A percentile compares a stretch with the other conserved stretches of the same genome.
Conservation (phyloP, 1,140 invertebrate species). For the Asobara japonica region DNA sequence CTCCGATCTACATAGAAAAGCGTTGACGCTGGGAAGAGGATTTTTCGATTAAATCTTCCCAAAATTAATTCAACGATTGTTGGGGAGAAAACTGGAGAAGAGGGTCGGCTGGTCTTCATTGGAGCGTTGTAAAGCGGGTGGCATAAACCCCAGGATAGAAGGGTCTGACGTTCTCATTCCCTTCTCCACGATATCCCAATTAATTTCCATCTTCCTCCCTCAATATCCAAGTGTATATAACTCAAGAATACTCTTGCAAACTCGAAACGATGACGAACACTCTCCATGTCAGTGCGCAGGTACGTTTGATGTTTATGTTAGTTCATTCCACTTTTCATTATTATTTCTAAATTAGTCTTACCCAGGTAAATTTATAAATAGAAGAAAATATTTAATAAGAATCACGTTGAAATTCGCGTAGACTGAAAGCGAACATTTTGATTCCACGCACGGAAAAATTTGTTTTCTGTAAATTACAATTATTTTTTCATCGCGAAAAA, state of each 20-base stretch:
- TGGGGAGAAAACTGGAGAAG: conserved; percentile 42
- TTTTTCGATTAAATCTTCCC: conserved; percentile 1
- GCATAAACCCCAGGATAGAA: conserved; percentile 1
- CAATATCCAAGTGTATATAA: conserved; percentile 6
- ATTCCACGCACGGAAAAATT: too few species aligned
- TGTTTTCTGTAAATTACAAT: too few species aligned
- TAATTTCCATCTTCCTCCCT: neutral
- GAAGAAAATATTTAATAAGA: too few species aligned
- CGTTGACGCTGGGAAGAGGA: neutral
- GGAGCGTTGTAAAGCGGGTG: neutral
- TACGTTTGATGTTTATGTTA: neutral
- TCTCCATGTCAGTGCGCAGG: neutral
- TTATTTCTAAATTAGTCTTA: neutral
- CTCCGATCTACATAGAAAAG: neutral
- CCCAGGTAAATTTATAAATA: neutral
- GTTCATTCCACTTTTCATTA: neutral
- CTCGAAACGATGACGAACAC: neutral
- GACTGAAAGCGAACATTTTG: too few species aligned
- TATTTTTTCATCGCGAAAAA: too few species aligned
- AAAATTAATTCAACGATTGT: conserved; percentile 17
- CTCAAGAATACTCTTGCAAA: neutral
- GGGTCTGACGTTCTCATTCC: neutral
- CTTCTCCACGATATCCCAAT: conserved; percentile 30
- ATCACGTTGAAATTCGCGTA: too few species aligned
- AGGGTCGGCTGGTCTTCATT: conserved; percentile 29